Base-by-base conservation (phyloP, 2,888 invertebrate species). In the Pyrgus malvae region DNA sequence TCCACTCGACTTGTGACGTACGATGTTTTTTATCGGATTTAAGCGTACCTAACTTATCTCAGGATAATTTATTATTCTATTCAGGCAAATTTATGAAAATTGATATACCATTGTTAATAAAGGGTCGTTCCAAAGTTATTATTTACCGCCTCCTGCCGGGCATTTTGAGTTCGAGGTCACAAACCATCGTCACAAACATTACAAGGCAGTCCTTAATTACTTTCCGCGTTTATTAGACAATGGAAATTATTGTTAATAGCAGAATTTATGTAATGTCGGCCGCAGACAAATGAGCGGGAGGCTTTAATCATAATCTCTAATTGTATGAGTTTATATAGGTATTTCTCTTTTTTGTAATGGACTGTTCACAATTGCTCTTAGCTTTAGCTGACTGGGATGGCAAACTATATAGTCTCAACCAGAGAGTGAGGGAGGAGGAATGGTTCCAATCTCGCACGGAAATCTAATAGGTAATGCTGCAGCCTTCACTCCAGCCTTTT, bases 21-120 rank as follows among this genome's bases (percentile, higher is more conserved):
- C 48, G 29, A 40, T 27, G 56, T 59, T 61, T 60, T 48, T 53
- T 49, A 57, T 48, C 50, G 19, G 29, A 58, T 53, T 57, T 40
- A 42, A 56, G 42, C 23, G 12, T 16, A 51, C 37, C 44, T 41
- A 51, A 44, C 44, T 41, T 46, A 57, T 56, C 55, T 54, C 9
- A 3, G 50, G 14, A 42, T 59, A 48, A 57, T 60, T 62, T 56
- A 60, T 62, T 56, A 56, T 58, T 53, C 57, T 41, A 53, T 50
- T 59, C 54, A 56, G 53, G 27, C 35, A 31, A 57, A 58, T 57
- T 63, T 60, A 61, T 57, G 62, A 56, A 59, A 48, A 50, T 56
- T 35, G 57, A 56, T 59, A 50, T 55, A 46, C 31, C 41, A 50
- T 54, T 51, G 50, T 57, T 56, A 59, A 41, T 50, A 50, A 37